Evolutionary conservation across 2,797 vertebrate species (phyloP), one percentile per base, ranked within the genome.

Genomic region (Galago senegalensis): DNA sequence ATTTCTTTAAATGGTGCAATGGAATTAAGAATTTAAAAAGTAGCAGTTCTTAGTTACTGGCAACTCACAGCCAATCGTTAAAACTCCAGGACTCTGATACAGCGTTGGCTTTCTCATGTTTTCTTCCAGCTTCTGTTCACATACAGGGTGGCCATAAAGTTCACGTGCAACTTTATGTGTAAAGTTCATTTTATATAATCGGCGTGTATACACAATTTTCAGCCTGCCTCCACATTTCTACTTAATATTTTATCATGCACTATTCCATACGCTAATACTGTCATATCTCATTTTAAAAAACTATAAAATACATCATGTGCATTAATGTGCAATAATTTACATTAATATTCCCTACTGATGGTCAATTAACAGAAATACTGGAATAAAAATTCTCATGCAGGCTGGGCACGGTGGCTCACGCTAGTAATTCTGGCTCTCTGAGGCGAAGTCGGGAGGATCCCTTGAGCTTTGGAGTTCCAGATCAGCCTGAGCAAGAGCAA

Each of bases 361-460:
- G n/a, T 34, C 37, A 89, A 87, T 75, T 29, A 73, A 79, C 7
- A 76, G 60, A 76, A 72, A 72, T 53, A 43, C 17, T 58, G 12
- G 67, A 43, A 83, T 73, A 86, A 87, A 83, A 93, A 83, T 73
- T 84, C 70, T 94, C 25, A 43, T 5, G 37, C 46, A 72, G 49
- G 49, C 49, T 53, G 49, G 49, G 49, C 14, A 53, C 4, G 49
- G 49, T 53, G 49, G 49, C 14, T 53, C 49, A 53, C 14, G 49
- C 49, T 53, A 16, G 14, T 53, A 53, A 53, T 16, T 14, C 14
- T 53, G 16, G 49, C 49, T 16, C 49, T 53, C 49, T 53, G 49
- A 53, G 49, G 49, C 14, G 4, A 53, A 53, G 49, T 53, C 4
- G 49, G 49, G 49, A 53, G 49, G 14, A 53, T 53, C 14, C 49